A percentile compares a stretch with the other conserved stretches of the same genome.
Evolutionary conservation across 2,888 invertebrate species (phyloP).

Genomic region (Spodoptera exigua): DNA sequence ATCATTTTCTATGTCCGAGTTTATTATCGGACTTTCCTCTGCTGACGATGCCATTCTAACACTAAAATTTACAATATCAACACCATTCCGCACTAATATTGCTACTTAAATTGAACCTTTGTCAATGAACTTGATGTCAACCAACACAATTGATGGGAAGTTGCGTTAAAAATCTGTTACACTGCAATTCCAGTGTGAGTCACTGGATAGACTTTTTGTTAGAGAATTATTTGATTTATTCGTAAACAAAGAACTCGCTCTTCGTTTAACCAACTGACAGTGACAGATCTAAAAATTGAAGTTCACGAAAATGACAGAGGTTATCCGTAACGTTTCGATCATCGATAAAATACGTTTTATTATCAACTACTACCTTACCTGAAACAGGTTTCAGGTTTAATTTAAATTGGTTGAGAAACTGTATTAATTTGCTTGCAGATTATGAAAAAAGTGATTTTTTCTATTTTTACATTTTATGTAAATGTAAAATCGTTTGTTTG

Average conservation of each 20-base stretch:
- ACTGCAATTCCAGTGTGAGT: constrained; percentile 57
- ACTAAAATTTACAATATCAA: constrained; percentile 63
- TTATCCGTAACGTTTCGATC: constrained; percentile 2
- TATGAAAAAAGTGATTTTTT: too few species aligned
- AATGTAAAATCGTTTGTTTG: too few species aligned
- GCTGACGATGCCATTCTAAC: constrained; percentile 73
- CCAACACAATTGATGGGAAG: constrained; percentile 51
- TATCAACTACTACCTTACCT: too few species aligned
- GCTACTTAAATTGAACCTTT: constrained; percentile 22
- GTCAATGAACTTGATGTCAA: constrained; percentile 31
- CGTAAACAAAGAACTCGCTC: constrained; percentile 63
- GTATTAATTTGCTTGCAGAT: too few species aligned
- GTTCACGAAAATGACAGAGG: constrained; percentile 5
- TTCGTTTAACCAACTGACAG: constrained; percentile 24
- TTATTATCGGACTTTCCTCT: constrained; percentile 84
- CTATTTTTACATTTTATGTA: too few species aligned
- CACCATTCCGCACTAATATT: constrained; percentile 60
- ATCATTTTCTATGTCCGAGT: constrained; percentile 83
- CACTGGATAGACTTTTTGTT: constrained; percentile 53
- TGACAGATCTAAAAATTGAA: not conserved
- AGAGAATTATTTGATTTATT: constrained; percentile 43
- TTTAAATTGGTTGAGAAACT: too few species aligned
- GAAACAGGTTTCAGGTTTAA: too few species aligned
- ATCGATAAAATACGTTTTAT: too few species aligned
- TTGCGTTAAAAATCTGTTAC: constrained; percentile 30